Evolutionary conservation across 2,113 vertebrate genomes (phyloP).

Genomic region (Myodes glareolus): DNA sequence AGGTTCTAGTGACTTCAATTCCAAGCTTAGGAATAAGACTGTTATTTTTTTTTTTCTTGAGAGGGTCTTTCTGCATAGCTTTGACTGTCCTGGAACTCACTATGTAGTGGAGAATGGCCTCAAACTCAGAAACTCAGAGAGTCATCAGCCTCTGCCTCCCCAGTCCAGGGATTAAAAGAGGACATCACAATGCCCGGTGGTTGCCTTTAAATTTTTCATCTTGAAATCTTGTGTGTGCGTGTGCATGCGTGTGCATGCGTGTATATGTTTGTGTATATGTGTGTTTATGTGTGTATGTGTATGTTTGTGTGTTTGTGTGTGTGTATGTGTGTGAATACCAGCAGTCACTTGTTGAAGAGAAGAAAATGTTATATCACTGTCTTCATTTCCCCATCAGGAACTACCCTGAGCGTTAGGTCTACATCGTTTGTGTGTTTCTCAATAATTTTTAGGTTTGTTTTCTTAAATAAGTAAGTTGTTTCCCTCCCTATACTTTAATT

Average conservation of each 20-base stretch:
- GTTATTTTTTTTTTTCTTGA: neutral
- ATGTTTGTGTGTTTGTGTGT: neutral
- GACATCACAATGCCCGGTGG: neutral
- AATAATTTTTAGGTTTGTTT: slow-evolving; percentile 31
- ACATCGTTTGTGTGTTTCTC: neutral
- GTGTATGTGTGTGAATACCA: neutral
- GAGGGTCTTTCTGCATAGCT: neutral
- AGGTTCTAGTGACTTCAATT: neutral
- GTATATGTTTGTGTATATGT: neutral
- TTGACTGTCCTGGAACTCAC: neutral
- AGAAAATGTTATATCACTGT: neutral
- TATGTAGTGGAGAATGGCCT: neutral
- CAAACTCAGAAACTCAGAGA: neutral
- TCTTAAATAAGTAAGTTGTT: neutral
- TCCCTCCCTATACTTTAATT: neutral
- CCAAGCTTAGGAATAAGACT: neutral
- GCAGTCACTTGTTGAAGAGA: neutral
- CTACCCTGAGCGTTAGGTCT: neutral
- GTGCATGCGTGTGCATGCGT: neutral
- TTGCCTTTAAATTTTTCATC: neutral
- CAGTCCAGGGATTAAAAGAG: neutral
- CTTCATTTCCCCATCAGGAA: neutral
- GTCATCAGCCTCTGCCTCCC: neutral
- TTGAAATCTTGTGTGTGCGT: neutral
- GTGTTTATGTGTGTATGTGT: neutral